Evolutionary conservation across 2,113 vertebrate species (phyloP).

Genomic region (Lipotes vexillifer): DNA sequence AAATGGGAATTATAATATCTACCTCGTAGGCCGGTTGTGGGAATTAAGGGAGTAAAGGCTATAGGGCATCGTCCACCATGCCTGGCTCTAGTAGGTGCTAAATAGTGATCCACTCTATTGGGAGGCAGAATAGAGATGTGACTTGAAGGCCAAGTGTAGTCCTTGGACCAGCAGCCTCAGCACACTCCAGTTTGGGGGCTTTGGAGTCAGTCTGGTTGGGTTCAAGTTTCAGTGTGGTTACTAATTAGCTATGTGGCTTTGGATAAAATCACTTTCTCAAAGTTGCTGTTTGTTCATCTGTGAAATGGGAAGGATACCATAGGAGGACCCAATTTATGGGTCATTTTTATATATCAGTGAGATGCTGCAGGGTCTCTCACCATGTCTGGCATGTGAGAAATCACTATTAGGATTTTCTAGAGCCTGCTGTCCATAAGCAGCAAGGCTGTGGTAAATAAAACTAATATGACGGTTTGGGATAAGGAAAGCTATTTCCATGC

Average conservation of each 20-base stretch:
- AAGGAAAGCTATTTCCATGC: neutral
- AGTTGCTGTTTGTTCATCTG: neutral
- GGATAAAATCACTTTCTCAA: neutral
- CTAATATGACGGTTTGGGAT: neutral
- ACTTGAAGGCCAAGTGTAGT: too few relatives aligned
- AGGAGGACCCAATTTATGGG: neutral
- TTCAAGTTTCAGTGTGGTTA: neutral
- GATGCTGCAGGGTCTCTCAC: neutral
- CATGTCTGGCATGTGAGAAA: neutral
- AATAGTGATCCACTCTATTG: neutral
- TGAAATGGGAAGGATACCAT: neutral
- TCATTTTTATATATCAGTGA: neutral
- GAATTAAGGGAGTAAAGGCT: neutral
- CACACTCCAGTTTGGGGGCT: neutral
- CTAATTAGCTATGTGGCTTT: neutral
- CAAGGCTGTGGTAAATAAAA: neutral
- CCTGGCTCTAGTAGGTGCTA: neutral
- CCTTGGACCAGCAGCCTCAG: neutral
- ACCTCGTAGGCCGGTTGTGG: neutral
- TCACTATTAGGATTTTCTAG: neutral
- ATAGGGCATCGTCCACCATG: neutral
- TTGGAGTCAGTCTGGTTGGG: neutral
- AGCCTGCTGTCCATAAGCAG: neutral
- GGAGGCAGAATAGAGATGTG: neutral
- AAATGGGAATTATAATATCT: neutral